Base-by-base conservation (phyloP, 1,140 invertebrate genomes). In the Caenorhabditis inopinata region DNA sequence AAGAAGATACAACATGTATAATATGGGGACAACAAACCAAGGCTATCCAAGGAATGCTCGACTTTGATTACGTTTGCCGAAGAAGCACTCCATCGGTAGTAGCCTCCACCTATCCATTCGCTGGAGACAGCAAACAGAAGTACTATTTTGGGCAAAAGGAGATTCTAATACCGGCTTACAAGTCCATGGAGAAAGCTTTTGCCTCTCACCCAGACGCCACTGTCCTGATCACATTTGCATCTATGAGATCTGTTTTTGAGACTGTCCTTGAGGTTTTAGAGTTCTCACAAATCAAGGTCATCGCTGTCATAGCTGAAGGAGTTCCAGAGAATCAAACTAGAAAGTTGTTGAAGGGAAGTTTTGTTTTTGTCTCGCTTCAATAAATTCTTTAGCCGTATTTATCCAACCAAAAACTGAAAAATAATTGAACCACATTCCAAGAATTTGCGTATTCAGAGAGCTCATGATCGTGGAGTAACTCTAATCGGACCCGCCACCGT, bases 61-160 rank as follows among this genome's bases (percentile, higher is more conserved):
- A 99, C 89, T 99, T 99, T 91, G 97, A 99, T 90, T 98, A 97
- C 90, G 96, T 98, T 14, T 99, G 96, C 89, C 92, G 94, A 18
- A 92, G 97, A 83, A 91, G 92, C 77, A 93, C 95, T 84, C 91
- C 91, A 4, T 92, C 92, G 38, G 92, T 99, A 0, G 95, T 94
- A 4, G 96, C 96, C 42, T 94, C 98, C 87, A 95, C 98, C 12
- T 99, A 99, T 90, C 97, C 97, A 3, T 98, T 96, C 89, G 97
- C 96, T 5, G 97, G 96, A 0, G 96, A 99, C 90, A 96, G 99
- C 88, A 97, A 97, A 87, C 96, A 97, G 89, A 99, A 99, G 90
- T 99, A 96, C 90, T 99, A 99, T 88, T 99, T 96, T 94, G 97
- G 97, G 0, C 96, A 99, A 89, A 98, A 98, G n/a, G 78, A 99